A percentile compares a stretch with the other conserved stretches of the same genome.
Evolutionary conservation across 2,888 invertebrate species (phyloP).

Genomic region (Mythimna lalbum): DNA sequence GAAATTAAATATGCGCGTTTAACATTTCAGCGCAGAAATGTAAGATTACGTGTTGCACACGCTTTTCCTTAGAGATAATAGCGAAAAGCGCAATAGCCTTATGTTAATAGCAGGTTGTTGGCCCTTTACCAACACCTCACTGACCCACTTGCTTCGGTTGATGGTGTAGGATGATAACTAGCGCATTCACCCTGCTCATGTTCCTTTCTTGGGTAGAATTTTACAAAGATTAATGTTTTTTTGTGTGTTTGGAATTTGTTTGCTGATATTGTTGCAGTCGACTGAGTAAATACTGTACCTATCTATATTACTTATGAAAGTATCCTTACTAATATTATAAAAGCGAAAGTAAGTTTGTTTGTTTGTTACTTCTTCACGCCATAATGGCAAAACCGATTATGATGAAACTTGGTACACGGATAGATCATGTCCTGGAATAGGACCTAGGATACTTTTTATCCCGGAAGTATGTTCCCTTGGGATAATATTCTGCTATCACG

Average conservation of each 20-base stretch:
- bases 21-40: constrained; percentile 52
- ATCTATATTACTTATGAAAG: no score
- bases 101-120: constrained; percentile 50
- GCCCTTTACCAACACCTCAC: constrained; percentile 54
- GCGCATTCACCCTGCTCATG: constrained; percentile 46
- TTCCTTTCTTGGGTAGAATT: constrained; percentile 3
- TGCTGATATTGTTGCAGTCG: no score
- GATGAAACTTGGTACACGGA: no score
- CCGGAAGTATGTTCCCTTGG: no score
- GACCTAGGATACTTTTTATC: no score
- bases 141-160: constrained; percentile 54
- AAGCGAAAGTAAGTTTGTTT: no score
- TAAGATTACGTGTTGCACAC: constrained; percentile 51
- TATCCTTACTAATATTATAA: no score
- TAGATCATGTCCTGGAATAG: no score
- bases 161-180: constrained; percentile 50
- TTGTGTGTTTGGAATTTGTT: neutral
- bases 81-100: constrained; percentile 54
- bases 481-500: no score
- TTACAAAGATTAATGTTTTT: neutral
- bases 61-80: constrained; percentile 57
- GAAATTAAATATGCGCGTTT: constrained; percentile 31
- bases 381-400: no score
- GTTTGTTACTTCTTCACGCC: no score
- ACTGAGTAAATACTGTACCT: no score